A percentile compares a stretch with the other conserved stretches of the same genome.
phyloP scores from a whole-genome alignment of 1,140 invertebrate genomes.

The Drosophila fuyamai region DNA sequence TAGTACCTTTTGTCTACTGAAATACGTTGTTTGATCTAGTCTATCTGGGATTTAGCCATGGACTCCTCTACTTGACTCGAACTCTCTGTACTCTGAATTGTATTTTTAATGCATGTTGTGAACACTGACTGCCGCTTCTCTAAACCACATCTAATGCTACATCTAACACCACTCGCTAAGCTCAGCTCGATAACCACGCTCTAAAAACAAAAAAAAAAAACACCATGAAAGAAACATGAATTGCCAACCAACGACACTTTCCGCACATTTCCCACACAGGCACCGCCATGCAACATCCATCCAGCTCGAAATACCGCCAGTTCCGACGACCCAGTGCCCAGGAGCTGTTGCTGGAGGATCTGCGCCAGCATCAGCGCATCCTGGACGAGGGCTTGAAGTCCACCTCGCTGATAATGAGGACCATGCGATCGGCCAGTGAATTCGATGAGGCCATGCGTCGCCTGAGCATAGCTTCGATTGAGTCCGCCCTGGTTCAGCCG shows the following conservation, averaged over 20 bases:
- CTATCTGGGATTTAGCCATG: constrained; percentile 47
- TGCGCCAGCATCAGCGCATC: constrained; percentile 76
- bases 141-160: constrained; percentile 54
- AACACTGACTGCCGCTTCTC: constrained; percentile 40
- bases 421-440: constrained; percentile 80
- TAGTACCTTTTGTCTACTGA: constrained; percentile 36
- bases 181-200: constrained; percentile 36
- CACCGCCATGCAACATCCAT: constrained; percentile 36
- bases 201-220: constrained; percentile 39
- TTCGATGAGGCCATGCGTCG: constrained; percentile 84
- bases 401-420: constrained; percentile 82
- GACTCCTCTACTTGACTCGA: constrained; percentile 78
- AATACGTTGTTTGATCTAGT: constrained; percentile 37
- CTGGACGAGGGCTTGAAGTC: constrained; percentile 81
- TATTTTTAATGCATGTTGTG: constrained; percentile 66
- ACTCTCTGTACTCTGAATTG: constrained; percentile 44
- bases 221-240: constrained; percentile 5
- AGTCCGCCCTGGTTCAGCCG: constrained; percentile 67
- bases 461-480: constrained; percentile 79
- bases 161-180: constrained; percentile 51
- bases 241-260: constrained; percentile 73
- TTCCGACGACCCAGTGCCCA: constrained; percentile 66
- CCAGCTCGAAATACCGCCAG: constrained; percentile 11
- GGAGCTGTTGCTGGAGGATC: constrained; percentile 72
- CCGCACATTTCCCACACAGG: constrained; percentile 68